phyloP scores from a whole-genome alignment of 64 coral and sea anemone genomes.

The Porites lutea region DNA sequence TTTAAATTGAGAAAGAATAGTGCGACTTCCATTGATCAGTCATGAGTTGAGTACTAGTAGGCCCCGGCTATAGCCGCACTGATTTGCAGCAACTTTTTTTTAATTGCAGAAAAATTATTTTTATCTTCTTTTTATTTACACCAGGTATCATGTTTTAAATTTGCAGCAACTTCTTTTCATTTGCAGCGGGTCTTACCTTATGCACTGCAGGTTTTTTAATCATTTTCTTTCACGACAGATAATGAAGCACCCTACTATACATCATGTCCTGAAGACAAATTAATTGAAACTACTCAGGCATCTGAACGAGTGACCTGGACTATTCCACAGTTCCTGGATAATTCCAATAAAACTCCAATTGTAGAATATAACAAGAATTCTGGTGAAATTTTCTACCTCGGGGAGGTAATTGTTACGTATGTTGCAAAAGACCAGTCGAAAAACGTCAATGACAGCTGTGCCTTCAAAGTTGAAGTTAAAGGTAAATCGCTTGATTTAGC shows the following conservation, averaged over 20 bases:
- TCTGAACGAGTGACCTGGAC: conserved; percentile 55
- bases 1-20: too few relatives aligned
- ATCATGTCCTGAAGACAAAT: conserved; percentile 76
- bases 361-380: conserved; percentile 30
- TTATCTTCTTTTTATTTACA: too few relatives aligned
- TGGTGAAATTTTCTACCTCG: conserved; percentile 48
- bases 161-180: too few relatives aligned
- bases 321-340: conserved; percentile 70
- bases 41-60: too few relatives aligned
- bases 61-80: too few relatives aligned
- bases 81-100: too few relatives aligned
- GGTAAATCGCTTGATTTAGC: conserved; percentile 31
- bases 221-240: conserved; percentile 39
- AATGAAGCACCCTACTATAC: conserved; percentile 71
- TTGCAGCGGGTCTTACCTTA: too few relatives aligned
- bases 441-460: conserved; percentile 78
- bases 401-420: conserved; percentile 72
- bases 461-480: conserved; percentile 87
- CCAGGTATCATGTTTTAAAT: too few relatives aligned
- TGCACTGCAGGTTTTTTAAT: background rate
- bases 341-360: conserved; percentile 60
- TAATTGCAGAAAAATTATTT: too few relatives aligned
- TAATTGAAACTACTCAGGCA: conserved; percentile 12
- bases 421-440: conserved; percentile 67
- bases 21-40: too few relatives aligned